Percentiles rank a stretch among this genome's conserved stretches.
phyloP scores from a whole-genome alignment of 2,113 vertebrate genomes.

The Micronisus gabar region DNA sequence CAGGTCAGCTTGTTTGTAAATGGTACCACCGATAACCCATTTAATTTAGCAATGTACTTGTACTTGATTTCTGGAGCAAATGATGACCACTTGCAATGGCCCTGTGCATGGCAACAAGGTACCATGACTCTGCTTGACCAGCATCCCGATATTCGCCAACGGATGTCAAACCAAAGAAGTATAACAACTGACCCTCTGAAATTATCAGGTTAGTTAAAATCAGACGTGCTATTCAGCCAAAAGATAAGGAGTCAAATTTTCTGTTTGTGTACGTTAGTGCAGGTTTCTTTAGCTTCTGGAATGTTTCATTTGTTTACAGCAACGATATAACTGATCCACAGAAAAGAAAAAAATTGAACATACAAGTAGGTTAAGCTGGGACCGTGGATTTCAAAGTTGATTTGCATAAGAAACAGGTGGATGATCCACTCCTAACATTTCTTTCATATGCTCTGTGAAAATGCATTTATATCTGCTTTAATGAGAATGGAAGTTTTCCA shows the following conservation, averaged over 20 bases:
- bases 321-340: background rate
- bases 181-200: slow-evolving; percentile 80
- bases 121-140: slow-evolving; percentile 86
- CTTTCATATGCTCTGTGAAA: background rate
- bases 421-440: background rate
- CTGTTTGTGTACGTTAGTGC: background rate
- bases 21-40: background rate
- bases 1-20: slow-evolving; percentile 78
- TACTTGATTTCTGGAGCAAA: slow-evolving; percentile 83
- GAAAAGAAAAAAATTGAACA: background rate
- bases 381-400: background rate
- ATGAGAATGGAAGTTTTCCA: background rate
- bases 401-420: background rate
- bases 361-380: background rate
- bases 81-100: slow-evolving; percentile 82
- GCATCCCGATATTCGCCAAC: slow-evolving; percentile 82
- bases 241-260: background rate
- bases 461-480: background rate
- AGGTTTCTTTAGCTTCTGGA: background rate
- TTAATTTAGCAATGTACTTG: slow-evolving; percentile 76
- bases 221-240: background rate
- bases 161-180: slow-evolving; percentile 85
- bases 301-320: background rate
- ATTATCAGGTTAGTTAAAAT: slow-evolving; percentile 67
- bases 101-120: slow-evolving; percentile 86